Evolutionary conservation across 2,797 vertebrate species (phyloP).

Genomic region (Microctenopoma lineatum): DNA sequence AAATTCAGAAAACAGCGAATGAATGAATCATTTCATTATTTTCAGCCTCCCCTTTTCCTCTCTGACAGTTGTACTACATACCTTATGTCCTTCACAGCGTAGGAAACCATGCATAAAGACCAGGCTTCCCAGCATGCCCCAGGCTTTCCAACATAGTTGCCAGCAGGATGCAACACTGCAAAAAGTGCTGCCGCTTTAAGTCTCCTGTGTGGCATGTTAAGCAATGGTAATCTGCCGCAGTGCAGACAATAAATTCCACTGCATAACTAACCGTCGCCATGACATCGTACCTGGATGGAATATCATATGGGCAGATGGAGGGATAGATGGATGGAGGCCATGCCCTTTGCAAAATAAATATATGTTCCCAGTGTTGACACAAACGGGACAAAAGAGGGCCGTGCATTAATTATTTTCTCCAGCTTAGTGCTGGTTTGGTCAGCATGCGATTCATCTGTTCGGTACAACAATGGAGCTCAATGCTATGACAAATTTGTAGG

Average conservation of each 20-base stretch:
- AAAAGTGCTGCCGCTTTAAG: conserved; percentile 81
- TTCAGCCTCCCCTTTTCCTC: conserved; percentile 34
- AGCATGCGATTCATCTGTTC: conserved; percentile 75
- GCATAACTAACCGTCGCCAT: conserved; percentile 81
- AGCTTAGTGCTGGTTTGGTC: conserved; percentile 63
- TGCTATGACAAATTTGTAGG: conserved; percentile 77
- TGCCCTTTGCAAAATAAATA: conserved; percentile 63
- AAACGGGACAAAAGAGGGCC: conserved; percentile 43
- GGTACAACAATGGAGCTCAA: conserved; percentile 74
- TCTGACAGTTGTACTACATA: conserved; percentile 19
- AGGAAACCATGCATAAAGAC: conserved; percentile 60
- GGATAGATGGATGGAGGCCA: conserved; percentile 52
- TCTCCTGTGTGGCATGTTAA: conserved; percentile 84
- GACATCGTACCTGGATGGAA: conserved; percentile 80
- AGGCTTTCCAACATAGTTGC: conserved; percentile 70
- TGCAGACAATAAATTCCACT: conserved; percentile 83
- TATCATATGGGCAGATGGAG: conserved; percentile 71
- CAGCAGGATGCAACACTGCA: conserved; percentile 74
- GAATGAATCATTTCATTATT: conserved; percentile 22
- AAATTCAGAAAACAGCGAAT: neutral
- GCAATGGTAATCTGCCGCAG: conserved; percentile 85
- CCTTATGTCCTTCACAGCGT: conserved; percentile 62
- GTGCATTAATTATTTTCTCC: conserved; percentile 70
- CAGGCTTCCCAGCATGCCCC: conserved; percentile 69
- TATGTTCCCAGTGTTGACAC: conserved; percentile 60